A percentile compares a stretch with the other conserved stretches of the same genome.
Evolutionary conservation across 2,888 invertebrate species (phyloP).

Genomic region (Phrixothrix hirtus): DNA sequence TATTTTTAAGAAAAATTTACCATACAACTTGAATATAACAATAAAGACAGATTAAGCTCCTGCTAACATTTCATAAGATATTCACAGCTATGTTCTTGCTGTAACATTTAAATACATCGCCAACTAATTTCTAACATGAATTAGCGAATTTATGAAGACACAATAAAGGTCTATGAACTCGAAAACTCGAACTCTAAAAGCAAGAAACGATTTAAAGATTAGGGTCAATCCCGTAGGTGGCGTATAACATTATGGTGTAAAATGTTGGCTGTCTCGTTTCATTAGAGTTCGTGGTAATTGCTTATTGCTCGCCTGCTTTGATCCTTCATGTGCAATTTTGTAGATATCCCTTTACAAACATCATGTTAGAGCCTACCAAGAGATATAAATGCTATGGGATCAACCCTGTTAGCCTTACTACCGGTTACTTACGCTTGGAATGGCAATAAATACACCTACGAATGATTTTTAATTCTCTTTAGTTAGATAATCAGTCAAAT

Average conservation of each 20-base stretch:
- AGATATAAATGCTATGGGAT: conserved; percentile 10
- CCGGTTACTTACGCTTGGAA: conserved; percentile 3
- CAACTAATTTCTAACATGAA: neutral
- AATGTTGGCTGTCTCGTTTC: conserved; percentile 15
- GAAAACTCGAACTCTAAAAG: conserved; percentile 3
- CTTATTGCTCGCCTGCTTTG: conserved; percentile 19
- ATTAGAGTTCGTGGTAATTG: conserved; percentile 17
- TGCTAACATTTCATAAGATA: too few relatives aligned
- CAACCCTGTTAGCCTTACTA: conserved; percentile 5
- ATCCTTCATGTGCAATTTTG: conserved; percentile 22
- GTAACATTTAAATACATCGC: too few relatives aligned
- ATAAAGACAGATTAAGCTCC: too few relatives aligned
- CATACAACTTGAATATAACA: too few relatives aligned
- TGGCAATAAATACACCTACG: conserved; percentile 9
- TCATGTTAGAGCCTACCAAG: conserved; percentile 7
- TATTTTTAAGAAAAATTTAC: too few relatives aligned
- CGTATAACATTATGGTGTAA: conserved; percentile 10
- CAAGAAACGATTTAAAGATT: conserved; percentile 12
- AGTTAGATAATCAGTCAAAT: too few relatives aligned
- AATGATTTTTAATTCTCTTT: too few relatives aligned
- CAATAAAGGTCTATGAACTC: too few relatives aligned
- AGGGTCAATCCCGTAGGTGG: conserved; percentile 7
- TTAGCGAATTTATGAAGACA: too few relatives aligned
- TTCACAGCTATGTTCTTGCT: too few relatives aligned
- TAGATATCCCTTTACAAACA: conserved; percentile 14